Percentiles rank a stretch among this genome's conserved stretches.
These are phyloP conservation scores for Cantharis lateralis DNA, from an alignment of 2,888 invertebrate genomes.

Conservation along the genomic window DNA sequence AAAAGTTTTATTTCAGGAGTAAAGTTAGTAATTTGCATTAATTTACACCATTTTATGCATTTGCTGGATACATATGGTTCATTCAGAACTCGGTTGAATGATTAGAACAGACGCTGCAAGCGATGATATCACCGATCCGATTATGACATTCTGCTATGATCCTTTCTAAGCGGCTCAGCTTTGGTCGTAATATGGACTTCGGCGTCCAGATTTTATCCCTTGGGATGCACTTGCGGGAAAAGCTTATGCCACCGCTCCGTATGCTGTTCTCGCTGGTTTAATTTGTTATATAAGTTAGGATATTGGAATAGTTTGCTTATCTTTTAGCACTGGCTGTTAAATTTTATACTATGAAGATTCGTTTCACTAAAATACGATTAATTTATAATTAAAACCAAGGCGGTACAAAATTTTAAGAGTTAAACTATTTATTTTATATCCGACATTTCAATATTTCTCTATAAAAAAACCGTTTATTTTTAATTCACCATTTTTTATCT, in stretches of 20 bases:
- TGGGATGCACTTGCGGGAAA: constrained; percentile 34
- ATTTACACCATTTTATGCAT: constrained; percentile 34
- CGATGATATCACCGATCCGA: constrained; percentile 41
- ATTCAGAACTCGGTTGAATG: constrained; percentile 13
- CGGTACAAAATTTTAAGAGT: too few relatives aligned
- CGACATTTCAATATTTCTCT: too few relatives aligned
- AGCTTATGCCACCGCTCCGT: constrained; percentile 36
- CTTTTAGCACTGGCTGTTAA: neutral
- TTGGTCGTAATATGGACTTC: constrained; percentile 42
- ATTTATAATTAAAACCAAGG: neutral
- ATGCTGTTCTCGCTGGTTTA: constrained; percentile 29
- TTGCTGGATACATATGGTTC: constrained; percentile 5
- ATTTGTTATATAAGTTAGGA: neutral
- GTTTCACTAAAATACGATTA: neutral
- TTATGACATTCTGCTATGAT: constrained; percentile 39
- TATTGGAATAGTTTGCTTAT: neutral
- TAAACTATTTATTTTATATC: too few relatives aligned
- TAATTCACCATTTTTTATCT: too few relatives aligned
- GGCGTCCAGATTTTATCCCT: constrained; percentile 34
- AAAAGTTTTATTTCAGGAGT: neutral
- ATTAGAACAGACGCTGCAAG: constrained; percentile 26
- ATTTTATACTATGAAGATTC: neutral
- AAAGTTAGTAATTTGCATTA: constrained; percentile 18
- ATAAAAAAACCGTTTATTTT: too few relatives aligned
- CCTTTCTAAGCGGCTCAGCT: constrained; percentile 43